Evolutionary conservation across 2,113 vertebrate genomes (phyloP), one percentile per base, ranked within the genome.

Genomic region (Platichthys flesus): DNA sequence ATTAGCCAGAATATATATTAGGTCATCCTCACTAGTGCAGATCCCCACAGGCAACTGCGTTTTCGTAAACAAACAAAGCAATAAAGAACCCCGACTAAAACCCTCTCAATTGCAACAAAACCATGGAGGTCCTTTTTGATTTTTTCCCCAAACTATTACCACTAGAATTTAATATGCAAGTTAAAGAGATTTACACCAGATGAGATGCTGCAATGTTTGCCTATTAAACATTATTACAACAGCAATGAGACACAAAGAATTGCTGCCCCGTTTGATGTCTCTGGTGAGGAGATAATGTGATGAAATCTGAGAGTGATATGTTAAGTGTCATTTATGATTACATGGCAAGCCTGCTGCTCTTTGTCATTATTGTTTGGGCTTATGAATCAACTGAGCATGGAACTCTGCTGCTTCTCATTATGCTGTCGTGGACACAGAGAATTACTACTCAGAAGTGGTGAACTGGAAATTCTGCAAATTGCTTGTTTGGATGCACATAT

Each of bases 401-500:
- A 47, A 52, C 71, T 77, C 67, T 80, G 82, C 56, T 74, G 80
- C 56, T 74, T 79, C 51, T 70, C 67, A 84, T 82, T 72, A 85
- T 28, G 69, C 59, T 56, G 81, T 42, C 79, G 66, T 71, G 78
- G 72, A 68, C 74, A 76, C 72, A 76, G 52, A 79, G 56, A 79
- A 71, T 74, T 70, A 61, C 73, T 42, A 62, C 71, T 67, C 71
- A 67, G 78, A 76, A 78, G 78, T 79, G 69, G 82, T 68, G 77
- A 85, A 77, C 71, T 74, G 81, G 76, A 87, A 89, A 86, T 69
- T 72, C 76, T 58, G 79, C 79, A 86, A 88, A 84, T 87, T 79
- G 83, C 82, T 85, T 81, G 76, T 86, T 77, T 81, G 67, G 73
- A 90, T 81, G 77, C 77, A 79, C 78, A 74, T 75, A 79, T 51